Percentiles rank a stretch among this genome's conserved stretches.
These are phyloP conservation scores for Corvus moneduloides DNA, from an alignment of 2,113 vertebrate genomes.

Conservation along the genomic window DNA sequence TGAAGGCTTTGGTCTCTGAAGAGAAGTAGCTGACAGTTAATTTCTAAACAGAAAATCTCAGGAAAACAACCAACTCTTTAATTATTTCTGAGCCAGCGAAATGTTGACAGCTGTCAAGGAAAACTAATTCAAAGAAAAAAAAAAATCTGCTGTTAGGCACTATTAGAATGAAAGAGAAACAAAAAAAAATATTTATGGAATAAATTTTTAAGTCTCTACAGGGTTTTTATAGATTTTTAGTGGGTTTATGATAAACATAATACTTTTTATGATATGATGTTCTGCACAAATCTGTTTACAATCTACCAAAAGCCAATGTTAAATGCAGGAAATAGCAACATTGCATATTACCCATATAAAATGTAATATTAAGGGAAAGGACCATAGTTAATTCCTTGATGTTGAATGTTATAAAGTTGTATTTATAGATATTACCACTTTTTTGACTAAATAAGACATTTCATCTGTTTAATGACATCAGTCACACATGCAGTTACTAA, in stretches of 20 bases:
- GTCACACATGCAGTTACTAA: not conserved
- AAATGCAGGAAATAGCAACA: not conserved
- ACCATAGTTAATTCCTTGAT: not conserved
- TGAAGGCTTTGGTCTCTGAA: not conserved
- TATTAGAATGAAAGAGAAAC: not conserved
- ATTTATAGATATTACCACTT: not conserved
- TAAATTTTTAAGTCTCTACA: not conserved
- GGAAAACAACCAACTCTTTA: not conserved
- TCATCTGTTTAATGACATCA: not conserved
- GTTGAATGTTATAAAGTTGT: not conserved
- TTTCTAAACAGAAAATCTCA: not conserved
- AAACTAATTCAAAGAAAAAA: not conserved
- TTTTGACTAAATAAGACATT: not conserved
- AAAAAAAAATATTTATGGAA: not conserved
- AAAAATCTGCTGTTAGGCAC: not conserved
- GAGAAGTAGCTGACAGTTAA: not conserved
- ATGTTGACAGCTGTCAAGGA: slow-evolving; percentile 20
- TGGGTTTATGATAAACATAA: not conserved
- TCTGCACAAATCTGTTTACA: not conserved
- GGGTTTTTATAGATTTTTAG: not conserved
- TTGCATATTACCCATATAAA: not conserved
- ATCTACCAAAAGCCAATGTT: not conserved
- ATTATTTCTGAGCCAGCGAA: slow-evolving; percentile 14
- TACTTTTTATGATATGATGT: not conserved
- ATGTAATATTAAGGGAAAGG: not conserved